Conservation (phyloP, 2,113 vertebrate genomes). For the Halcyon senegalensis region DNA sequence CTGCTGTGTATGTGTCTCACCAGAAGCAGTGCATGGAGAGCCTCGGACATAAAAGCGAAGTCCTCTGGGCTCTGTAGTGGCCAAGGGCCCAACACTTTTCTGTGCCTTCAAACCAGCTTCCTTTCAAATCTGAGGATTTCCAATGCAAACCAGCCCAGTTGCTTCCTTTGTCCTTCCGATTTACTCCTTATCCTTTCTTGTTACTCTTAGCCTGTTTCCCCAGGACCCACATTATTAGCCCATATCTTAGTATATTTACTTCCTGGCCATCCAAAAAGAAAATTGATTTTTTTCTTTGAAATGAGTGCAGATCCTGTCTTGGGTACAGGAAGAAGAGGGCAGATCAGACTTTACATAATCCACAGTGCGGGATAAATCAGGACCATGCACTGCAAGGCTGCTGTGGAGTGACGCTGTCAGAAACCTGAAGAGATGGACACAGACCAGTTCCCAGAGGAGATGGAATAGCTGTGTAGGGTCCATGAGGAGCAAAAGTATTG, state of each 20-base stretch:
- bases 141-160: background rate
- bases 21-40: background rate
- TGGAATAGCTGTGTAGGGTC: background rate
- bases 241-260: background rate
- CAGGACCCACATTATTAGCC: background rate
- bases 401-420: background rate
- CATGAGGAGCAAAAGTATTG: background rate
- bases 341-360: background rate
- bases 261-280: background rate
- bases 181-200: background rate
- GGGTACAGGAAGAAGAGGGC: background rate
- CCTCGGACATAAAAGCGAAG: background rate
- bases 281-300: background rate
- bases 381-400: background rate
- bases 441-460: background rate
- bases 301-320: background rate
- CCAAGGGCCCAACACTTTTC: background rate
- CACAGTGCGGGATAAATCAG: background rate
- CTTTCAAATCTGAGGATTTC: background rate
- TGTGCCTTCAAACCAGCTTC: background rate
- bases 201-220: background rate
- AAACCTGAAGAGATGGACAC: background rate
- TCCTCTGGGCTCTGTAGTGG: background rate
- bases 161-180: background rate
- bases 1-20: background rate